Percentiles rank a stretch among this genome's conserved stretches.
Conservation (phyloP, 1,140 invertebrate species). For the Odontomachus brunneus region DNA sequence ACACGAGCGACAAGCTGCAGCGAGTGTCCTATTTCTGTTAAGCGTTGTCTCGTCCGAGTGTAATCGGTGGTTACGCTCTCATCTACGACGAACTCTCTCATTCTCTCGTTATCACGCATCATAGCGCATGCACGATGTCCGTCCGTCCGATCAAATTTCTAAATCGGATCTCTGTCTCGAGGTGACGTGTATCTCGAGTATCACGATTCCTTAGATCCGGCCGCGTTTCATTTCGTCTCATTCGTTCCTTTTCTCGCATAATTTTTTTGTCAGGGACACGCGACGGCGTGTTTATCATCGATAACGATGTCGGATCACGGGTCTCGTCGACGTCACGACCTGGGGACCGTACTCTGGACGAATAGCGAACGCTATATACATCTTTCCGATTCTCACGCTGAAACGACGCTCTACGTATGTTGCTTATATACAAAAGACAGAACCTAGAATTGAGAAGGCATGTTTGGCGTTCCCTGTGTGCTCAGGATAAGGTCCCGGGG, state of each 20-base stretch:
- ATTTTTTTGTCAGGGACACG: neutral
- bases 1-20: neutral
- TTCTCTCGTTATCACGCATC: slow-evolving; percentile 38
- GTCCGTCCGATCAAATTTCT: slow-evolving; percentile 10
- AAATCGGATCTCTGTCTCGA: neutral
- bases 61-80: slow-evolving; percentile 33
- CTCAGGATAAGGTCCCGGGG: no score
- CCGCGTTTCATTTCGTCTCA: neutral
- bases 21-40: slow-evolving; percentile 28
- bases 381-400: no score
- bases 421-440: no score
- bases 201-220: neutral
- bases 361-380: no score
- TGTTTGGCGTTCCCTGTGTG: no score
- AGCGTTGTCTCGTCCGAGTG: slow-evolving; percentile 13
- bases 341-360: no score
- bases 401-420: no score
- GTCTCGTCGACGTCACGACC: neutral
- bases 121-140: slow-evolving; percentile 44
- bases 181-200: neutral
- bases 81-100: slow-evolving; percentile 16
- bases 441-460: no score
- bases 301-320: neutral
- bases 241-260: neutral
- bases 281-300: neutral